Percentiles rank a stretch among this genome's conserved stretches.
These are phyloP conservation scores for Amphiura filiformis DNA, from an alignment of 35 echinoderm and acorn worm genomes.

Conservation along the genomic window DNA sequence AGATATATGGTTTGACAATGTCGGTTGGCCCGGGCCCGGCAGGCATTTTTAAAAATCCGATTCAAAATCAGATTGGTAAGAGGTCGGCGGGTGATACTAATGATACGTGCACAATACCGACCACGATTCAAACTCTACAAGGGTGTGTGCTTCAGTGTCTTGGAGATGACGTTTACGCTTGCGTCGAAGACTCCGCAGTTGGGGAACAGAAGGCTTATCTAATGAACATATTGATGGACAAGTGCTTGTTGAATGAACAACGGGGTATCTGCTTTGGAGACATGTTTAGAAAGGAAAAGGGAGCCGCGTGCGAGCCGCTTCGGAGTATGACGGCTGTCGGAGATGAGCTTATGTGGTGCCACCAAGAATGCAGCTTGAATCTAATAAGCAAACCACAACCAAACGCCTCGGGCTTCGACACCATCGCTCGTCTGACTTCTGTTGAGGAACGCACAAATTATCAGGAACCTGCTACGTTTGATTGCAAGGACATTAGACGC, in stretches of 20 bases:
- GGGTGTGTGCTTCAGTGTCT: slow-evolving; percentile 13
- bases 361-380: not conserved
- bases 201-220: not conserved
- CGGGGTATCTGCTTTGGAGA: not conserved
- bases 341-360: not conserved
- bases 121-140: not conserved
- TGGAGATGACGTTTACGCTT: not conserved
- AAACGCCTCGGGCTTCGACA: not conserved
- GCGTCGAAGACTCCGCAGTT: not conserved
- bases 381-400: not conserved
- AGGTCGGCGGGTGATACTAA: not conserved
- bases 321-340: too few relatives aligned
- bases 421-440: not conserved
- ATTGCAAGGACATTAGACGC: slow-evolving; percentile 1
- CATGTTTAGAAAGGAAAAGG: not conserved
- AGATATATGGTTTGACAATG: not conserved
- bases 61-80: not conserved
- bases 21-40: not conserved
- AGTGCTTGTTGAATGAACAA: slow-evolving; percentile 10
- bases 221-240: slow-evolving; percentile 15
- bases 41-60: too few relatives aligned
- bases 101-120: not conserved
- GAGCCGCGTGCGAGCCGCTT: not conserved
- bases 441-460: slow-evolving; percentile 1
- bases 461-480: not conserved